Evolutionary conservation across 2,888 invertebrate species (phyloP), one percentile per base, ranked within the genome.

Genomic region (Platycnemis pennipes): DNA sequence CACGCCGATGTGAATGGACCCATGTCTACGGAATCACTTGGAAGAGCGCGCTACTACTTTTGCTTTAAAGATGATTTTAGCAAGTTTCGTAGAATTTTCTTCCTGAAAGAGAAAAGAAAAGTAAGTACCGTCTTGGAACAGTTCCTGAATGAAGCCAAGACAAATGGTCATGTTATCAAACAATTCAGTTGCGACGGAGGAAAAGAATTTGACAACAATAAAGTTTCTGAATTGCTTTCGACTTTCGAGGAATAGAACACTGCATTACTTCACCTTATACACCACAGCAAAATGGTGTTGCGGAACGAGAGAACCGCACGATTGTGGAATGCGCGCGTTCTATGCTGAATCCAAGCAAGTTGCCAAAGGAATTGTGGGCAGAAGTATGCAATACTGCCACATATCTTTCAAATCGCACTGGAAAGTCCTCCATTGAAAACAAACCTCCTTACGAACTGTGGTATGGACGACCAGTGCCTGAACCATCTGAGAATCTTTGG

Each of bases 1-100:
- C 94, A 95, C 69, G 94, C 95, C 0, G 95, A 95, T 94, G 94
- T 95, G 8, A 94, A 95, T 46, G 95, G 95, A n/a, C 95, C 95
- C 26, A 95, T 95, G 94, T 56, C 56, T 22, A 89, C 63, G 7
- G 77, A 56, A 13, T 95, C 95, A 16, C 19, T 95, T 26, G 94
- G 95, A 19, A 94, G 95, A 7, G 49, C 94, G 42, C 94, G 94
- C 8, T 95, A 95, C 91, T 95, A 94, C 77, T 94, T 95, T 0
- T 94, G 95, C 19, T 95, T 95, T 77, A 95, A 95, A 69, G 95
- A 95, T 94, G 95, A 95, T 31, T 95, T 85, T 42, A 94, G 94
- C 37, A 95, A 56, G 56, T 56, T 56, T 16, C 13, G 56, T 22
- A 56, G 56, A 49, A 49, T 56, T 56, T 56, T 19, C 22, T 56